A percentile compares a stretch with the other conserved stretches of the same genome.
Conservation (phyloP, 2,888 invertebrate species). For the Calameuta filiformis region DNA sequence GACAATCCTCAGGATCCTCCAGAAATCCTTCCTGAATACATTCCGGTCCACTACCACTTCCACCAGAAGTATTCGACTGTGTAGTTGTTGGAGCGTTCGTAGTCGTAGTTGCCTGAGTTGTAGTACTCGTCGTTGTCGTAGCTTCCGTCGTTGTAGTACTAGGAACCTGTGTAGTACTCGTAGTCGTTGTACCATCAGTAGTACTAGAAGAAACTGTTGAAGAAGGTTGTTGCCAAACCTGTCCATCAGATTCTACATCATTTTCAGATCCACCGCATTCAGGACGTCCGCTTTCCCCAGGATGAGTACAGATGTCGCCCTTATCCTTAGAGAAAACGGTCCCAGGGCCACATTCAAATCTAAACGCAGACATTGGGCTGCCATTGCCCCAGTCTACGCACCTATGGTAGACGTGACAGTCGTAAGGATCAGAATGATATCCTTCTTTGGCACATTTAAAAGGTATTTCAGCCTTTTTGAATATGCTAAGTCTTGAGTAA, state of each 20-base stretch:
- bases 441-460: constrained; percentile 76
- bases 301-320: constrained; percentile 79
- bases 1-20: constrained; percentile 62
- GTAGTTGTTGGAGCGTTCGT: constrained; percentile 15
- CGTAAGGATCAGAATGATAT: constrained; percentile 76
- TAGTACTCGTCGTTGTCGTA: constrained; percentile 15
- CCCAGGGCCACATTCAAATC: constrained; percentile 80
- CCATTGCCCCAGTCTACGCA: constrained; percentile 74
- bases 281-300: constrained; percentile 74
- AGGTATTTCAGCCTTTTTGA: constrained; percentile 30
- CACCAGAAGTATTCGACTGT: neutral
- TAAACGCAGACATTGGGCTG: constrained; percentile 69
- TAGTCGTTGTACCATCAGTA: constrained; percentile 14
- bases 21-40: constrained; percentile 65
- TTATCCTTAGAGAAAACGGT: constrained; percentile 72
- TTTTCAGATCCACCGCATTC: constrained; percentile 74
- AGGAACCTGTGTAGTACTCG: constrained; percentile 10
- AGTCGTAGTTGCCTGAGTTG: constrained; percentile 10
- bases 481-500: neutral
- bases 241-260: constrained; percentile 62
- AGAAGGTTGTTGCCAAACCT: constrained; percentile 11
- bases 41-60: constrained; percentile 12
- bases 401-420: constrained; percentile 81
- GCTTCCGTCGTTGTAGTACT: constrained; percentile 12
- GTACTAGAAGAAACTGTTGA: neutral